These are phyloP conservation scores for Drosophila leontia DNA, from an alignment of 1,140 invertebrate species.

Conservation along the genomic window DNA sequence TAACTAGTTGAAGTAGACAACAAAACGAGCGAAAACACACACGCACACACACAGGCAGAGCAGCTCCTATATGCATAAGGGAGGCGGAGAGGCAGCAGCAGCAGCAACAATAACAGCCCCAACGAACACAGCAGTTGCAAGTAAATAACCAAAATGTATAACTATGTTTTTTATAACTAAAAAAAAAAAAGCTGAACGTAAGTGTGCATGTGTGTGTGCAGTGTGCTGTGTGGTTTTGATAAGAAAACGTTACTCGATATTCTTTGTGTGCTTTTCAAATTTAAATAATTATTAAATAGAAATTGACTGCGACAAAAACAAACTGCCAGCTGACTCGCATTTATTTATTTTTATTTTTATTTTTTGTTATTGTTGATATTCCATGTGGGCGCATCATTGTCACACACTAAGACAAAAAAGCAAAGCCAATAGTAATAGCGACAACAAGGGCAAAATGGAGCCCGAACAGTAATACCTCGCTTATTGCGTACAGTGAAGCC, in stretches of 20 bases:
- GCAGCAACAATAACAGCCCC: constrained; percentile 11
- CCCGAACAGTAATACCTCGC: constrained; percentile 37
- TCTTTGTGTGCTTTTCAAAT: constrained; percentile 6
- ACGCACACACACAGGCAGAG: constrained; percentile 11
- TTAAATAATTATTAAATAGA: constrained; percentile 10
- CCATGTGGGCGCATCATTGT: constrained; percentile 41
- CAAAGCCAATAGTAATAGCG: constrained; percentile 24
- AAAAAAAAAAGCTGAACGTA: constrained; percentile 18
- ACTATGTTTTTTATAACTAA: constrained; percentile 7
- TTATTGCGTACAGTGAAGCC: constrained; percentile 32
- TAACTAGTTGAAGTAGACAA: constrained; percentile 82
- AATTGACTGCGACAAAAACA: not conserved
- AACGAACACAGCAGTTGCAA: constrained; percentile 29
- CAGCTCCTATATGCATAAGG: constrained; percentile 26
- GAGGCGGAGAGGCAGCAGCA: constrained; percentile 45
- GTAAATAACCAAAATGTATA: constrained; percentile 39
- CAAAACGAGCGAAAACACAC: constrained; percentile 56
- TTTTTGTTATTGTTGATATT: constrained; percentile 33
- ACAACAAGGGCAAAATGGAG: constrained; percentile 21
- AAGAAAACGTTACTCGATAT: constrained; percentile 6
- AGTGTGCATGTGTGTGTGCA: constrained; percentile 19
- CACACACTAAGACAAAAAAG: constrained; percentile 9
- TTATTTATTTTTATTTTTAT: not conserved
- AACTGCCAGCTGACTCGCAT: constrained; percentile 33
- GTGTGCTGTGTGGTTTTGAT: constrained; percentile 5